A percentile compares a stretch with the other conserved stretches of the same genome.
These are phyloP conservation scores for Orthosia cruda DNA, from an alignment of 2,888 invertebrate species.

Conservation along the genomic window DNA sequence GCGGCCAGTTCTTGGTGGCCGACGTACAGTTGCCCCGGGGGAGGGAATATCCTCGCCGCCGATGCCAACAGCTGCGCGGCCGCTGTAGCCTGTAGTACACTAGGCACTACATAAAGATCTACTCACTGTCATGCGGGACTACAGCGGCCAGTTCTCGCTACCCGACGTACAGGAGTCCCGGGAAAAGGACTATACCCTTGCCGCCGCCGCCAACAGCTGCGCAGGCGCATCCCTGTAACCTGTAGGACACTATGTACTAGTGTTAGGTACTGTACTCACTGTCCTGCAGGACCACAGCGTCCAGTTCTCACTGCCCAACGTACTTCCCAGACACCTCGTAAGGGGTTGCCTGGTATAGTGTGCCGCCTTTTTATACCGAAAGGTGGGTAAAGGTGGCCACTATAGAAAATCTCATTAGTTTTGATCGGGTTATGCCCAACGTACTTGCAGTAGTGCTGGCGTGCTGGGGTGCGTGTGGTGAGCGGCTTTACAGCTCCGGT, in stretches of 20 bases:
- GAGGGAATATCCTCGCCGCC: conserved; percentile 95
- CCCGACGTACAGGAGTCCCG: conserved; percentile 96
- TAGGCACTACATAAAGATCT: background rate
- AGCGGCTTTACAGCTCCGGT: no score
- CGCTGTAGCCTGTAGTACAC: conserved; percentile 92
- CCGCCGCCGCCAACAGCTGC: conserved; percentile 95
- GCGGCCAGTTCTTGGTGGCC: conserved; percentile 98
- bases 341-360: no score
- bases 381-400: no score
- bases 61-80: conserved; percentile 96
- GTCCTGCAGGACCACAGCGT: conserved; percentile 97
- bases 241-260: background rate
- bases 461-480: no score
- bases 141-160: conserved; percentile 98
- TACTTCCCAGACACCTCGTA: no score
- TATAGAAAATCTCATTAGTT: no score
- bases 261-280: conserved; percentile 90
- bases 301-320: conserved; percentile 98
- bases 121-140: conserved; percentile 97
- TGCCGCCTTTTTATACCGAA: no score
- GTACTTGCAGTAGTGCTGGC: no score
- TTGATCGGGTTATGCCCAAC: no score
- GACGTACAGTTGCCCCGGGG: conserved; percentile 97
- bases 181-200: conserved; percentile 96
- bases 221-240: conserved; percentile 97